Base-by-base conservation (phyloP, 2,888 invertebrate species). In the Resseliella maxima region DNA sequence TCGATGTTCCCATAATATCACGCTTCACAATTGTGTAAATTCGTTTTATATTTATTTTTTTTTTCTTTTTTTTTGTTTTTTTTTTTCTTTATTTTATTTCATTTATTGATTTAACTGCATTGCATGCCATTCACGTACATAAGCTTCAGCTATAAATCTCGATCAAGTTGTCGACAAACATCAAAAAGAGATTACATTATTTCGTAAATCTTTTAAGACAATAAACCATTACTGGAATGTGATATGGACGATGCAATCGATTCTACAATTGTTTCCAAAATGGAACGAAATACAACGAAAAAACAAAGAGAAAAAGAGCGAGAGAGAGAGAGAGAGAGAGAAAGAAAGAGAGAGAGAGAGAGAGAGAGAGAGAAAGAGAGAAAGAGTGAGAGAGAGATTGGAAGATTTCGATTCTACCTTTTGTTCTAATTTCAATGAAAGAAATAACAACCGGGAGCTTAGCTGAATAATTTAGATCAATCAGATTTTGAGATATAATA, bases 121-220 rank as follows among this genome's bases (percentile, higher is more conserved):
- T 31, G 12, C 10, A 72, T 31, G 31, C 31, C 35, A 72, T 72
- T 35, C 72, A 72, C 72, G 72, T 72, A 15, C 46, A 41, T 12
- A 41, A 59, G 10, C 31, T 27, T 12, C 31, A 27, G 72, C 72
- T 72, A 72, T 72, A 72, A 72, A 83, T 83, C 83, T 83, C 38
- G 38, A 83, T 83, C 38, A 83, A 83, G 1, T 83, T 38, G 83
- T 83, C 38, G 83, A 83, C 83, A 72, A n/a, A 83, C 83, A 83
- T 83, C 83, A 38, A 83, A 83, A 83, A 83, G 36, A 38, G 83
- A 83, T 83, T 83, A 83, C 83, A 72, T 72, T 72, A 72, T 72
- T n/a, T 72, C 31, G 72, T 72, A 72, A 72, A 72, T 72, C 31
- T 72, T 72, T 72, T 72, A 72, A 72, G 72, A 27, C 72, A 72